A percentile compares a stretch with the other conserved stretches of the same genome.
Evolutionary conservation across 2,113 vertebrate species (phyloP).

Genomic region (Gymnorhina tibicen): DNA sequence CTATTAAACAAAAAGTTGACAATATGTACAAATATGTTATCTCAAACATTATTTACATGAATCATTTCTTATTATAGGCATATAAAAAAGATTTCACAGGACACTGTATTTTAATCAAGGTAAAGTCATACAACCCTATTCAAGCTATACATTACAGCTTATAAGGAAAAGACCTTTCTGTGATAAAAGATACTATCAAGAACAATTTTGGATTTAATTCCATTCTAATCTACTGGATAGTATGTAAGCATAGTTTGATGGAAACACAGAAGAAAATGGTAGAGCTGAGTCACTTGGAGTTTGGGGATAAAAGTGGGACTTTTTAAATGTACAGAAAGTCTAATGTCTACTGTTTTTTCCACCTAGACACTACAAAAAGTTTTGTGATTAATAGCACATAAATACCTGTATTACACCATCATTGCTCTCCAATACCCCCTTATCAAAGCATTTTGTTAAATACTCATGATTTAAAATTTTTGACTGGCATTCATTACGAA

Average conservation of each 20-base stretch:
- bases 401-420: not conserved
- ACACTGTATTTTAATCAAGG: not conserved
- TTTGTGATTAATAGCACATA: not conserved
- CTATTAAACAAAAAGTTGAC: not conserved
- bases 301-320: not conserved
- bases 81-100: not conserved
- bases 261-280: not conserved
- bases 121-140: not conserved
- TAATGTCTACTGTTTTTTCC: not conserved
- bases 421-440: not conserved
- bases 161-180: not conserved
- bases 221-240: not conserved
- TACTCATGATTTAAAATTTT: not conserved
- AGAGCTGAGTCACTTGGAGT: not conserved
- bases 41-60: not conserved
- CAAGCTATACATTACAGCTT: not conserved
- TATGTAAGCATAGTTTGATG: not conserved
- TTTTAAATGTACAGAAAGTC: not conserved
- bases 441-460: not conserved
- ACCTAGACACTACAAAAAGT: not conserved
- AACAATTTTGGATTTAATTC: not conserved
- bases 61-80: not conserved
- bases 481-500: not conserved
- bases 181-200: not conserved
- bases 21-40: not conserved